Evolutionary conservation across 2,797 vertebrate genomes (phyloP).

Genomic region (Clamator glandarius): DNA sequence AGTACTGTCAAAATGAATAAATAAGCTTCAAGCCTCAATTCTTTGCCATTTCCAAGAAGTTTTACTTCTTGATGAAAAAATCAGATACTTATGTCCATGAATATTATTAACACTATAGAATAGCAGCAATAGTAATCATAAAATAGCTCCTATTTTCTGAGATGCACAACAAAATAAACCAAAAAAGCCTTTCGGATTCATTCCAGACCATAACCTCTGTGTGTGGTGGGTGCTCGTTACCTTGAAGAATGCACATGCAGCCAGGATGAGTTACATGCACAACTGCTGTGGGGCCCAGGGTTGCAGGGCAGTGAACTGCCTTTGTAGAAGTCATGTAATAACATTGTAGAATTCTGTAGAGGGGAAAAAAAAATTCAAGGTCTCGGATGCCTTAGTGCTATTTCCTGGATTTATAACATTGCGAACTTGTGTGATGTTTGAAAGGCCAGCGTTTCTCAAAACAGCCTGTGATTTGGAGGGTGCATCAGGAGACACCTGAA

Average conservation of each 20-base stretch:
- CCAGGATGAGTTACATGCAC: constrained; percentile 66
- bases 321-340: constrained; percentile 26
- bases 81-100: accelerated
- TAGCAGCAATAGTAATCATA: neutral
- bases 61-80: neutral
- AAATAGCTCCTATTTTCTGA: neutral
- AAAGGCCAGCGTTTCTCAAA: neutral
- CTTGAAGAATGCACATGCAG: constrained; percentile 48
- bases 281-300: constrained; percentile 67
- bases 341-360: neutral
- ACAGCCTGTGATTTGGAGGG: neutral
- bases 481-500: neutral
- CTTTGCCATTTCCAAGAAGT: neutral
- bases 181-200: neutral
- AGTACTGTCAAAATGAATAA: neutral
- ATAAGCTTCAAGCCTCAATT: neutral
- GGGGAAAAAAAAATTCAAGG: neutral
- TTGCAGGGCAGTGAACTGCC: neutral
- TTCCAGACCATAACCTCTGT: constrained; percentile 18
- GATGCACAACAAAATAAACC: neutral
- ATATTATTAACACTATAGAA: neutral
- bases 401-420: neutral
- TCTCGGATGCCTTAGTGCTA: neutral
- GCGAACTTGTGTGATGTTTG: neutral
- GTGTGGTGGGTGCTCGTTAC: constrained; percentile 10